Base-by-base conservation (phyloP, 2,113 vertebrate species). In the Psilopogon haemacephalus region DNA sequence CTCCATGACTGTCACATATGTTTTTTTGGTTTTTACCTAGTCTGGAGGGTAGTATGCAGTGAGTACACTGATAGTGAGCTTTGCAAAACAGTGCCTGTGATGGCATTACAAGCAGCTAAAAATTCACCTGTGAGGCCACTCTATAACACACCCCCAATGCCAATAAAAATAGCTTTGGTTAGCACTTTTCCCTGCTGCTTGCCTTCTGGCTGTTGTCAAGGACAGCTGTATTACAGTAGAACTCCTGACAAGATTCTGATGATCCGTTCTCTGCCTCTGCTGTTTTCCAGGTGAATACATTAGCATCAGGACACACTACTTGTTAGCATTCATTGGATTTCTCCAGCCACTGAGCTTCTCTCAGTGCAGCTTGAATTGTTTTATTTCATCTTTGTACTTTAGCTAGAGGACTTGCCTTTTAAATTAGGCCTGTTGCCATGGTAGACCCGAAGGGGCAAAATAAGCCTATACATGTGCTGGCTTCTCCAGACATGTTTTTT, bases 401-500 rank as follows among this genome's bases (percentile, higher is more conserved):
- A 73, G 37, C 28, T 72, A 79, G 28, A 46, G 75, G 40, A 72
- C 20, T 64, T 48, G 13, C 16, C 88, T 73, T 65, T 55, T 54
- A 38, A 26, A 70, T 0, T 33, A 32, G 15, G 33, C 7, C 46
- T n/a, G n/a, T n/a, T n/a, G n/a, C n/a, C n/a, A n/a, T n/a, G n/a
- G n/a, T n/a, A n/a, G n/a, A n/a, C n/a, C n/a, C n/a, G n/a, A n/a
- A n/a, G n/a, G n/a, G n/a, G n/a, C n/a, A n/a, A n/a, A n/a, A n/a
- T n/a, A n/a, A n/a, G n/a, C n/a, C n/a, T n/a, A n/a, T n/a, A n/a
- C n/a, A n/a, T n/a, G n/a, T n/a, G n/a, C n/a, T n/a, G n/a, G n/a
- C n/a, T n/a, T n/a, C n/a, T n/a, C n/a, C n/a, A n/a, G n/a, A n/a
- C n/a, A n/a, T n/a, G n/a, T n/a, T n/a, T n/a, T n/a, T n/a, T n/a